phyloP scores from a whole-genome alignment of 2,888 invertebrate species.

The Rotaria sp. region DNA sequence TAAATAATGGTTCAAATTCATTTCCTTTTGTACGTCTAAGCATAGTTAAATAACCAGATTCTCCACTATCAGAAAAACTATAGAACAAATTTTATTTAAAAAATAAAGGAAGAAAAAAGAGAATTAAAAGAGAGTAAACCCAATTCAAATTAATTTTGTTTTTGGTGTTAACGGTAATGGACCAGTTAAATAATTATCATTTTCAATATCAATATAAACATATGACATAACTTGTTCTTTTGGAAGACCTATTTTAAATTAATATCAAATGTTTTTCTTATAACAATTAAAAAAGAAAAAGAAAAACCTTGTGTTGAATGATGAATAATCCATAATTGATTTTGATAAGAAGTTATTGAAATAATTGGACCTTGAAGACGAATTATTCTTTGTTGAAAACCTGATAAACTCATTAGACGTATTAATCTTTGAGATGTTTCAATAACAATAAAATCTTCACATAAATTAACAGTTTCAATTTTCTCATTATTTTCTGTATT shows the following conservation, averaged over 20 bases:
- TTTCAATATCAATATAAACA: background rate
- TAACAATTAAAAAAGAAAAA: background rate
- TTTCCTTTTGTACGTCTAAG: background rate
- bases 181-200: background rate
- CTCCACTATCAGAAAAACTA: conserved; percentile 5
- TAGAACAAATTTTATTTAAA: background rate
- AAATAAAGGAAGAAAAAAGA: background rate
- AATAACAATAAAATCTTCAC: background rate
- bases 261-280: background rate
- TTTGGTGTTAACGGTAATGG: background rate
- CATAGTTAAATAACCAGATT: background rate
- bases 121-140: background rate
- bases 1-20: background rate
- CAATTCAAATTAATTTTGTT: background rate
- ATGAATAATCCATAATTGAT: background rate
- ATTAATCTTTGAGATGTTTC: background rate
- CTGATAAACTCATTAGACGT: background rate
- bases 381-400: background rate
- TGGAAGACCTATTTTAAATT: background rate
- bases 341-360: background rate
- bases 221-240: background rate
- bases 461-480: background rate
- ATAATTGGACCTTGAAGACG: conserved; percentile 7
- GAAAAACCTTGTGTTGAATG: background rate
- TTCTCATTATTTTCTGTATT: background rate